Evolutionary conservation across 2,888 invertebrate species (phyloP).

Genomic region (Caenorhabditis macrosperma): DNA sequence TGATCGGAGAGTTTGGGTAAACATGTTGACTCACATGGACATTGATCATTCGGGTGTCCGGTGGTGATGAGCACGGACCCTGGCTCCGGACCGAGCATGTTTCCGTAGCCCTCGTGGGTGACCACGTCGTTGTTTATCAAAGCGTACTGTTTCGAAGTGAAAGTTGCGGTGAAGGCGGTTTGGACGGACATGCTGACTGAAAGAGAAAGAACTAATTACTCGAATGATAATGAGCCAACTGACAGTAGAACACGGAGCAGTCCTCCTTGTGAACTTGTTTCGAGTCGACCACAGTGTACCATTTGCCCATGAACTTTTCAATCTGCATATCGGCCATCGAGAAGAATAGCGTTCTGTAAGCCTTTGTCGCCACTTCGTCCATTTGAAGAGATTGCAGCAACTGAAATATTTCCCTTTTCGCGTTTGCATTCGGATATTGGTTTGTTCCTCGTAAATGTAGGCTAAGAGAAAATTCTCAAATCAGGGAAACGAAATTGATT

Average conservation of each 20-base stretch:
- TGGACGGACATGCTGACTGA: conserved; percentile 69
- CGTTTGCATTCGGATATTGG: too few relatives aligned
- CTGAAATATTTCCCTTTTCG: too few relatives aligned
- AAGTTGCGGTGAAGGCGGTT: conserved; percentile 71
- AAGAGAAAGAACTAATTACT: conserved; percentile 17
- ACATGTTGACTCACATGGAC: conserved; percentile 75
- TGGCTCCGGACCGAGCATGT: conserved; percentile 78
- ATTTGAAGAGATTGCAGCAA: conserved; percentile 74
- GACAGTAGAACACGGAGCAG: conserved; percentile 76
- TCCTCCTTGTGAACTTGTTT: conserved; percentile 75
- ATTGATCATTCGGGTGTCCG: conserved; percentile 75
- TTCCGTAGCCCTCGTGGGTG: conserved; percentile 72
- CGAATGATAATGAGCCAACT: conserved; percentile 16
- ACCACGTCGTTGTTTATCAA: conserved; percentile 58
- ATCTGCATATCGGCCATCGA: conserved; percentile 77
- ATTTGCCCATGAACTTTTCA: conserved; percentile 75
- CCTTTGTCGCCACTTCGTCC: conserved; percentile 77
- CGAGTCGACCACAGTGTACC: conserved; percentile 79
- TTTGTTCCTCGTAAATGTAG: too few relatives aligned
- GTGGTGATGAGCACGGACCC: conserved; percentile 75
- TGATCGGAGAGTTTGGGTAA: not conserved
- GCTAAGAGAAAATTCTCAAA: too few relatives aligned
- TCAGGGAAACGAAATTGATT: too few relatives aligned
- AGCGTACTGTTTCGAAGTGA: conserved; percentile 71
- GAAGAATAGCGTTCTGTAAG: conserved; percentile 75